These are phyloP conservation scores for Proctacanthus coquilletti DNA, from an alignment of 1,140 invertebrate genomes.

Conservation along the genomic window DNA sequence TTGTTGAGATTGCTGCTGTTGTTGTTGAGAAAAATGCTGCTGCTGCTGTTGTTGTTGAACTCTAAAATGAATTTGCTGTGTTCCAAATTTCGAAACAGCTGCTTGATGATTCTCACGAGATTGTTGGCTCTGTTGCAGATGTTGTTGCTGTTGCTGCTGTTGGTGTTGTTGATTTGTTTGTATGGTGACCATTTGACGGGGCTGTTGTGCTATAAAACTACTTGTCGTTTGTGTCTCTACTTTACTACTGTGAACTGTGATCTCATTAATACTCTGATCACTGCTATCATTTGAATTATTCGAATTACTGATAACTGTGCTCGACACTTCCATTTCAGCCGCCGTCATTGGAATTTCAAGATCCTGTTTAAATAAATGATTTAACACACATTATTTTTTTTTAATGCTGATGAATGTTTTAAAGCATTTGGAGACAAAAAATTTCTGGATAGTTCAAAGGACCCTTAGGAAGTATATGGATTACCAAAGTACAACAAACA, in stretches of 20 bases:
- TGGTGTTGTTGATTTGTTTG: conserved; percentile 14
- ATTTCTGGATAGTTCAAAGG: no score
- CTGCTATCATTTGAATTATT: conserved; percentile 25
- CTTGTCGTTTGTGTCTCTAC: conserved; percentile 7
- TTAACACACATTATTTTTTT: not conserved
- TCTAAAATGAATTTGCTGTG: no score
- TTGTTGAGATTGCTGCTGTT: conserved; percentile 7
- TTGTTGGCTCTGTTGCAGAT: not conserved
- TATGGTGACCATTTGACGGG: conserved; percentile 8
- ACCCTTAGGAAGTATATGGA: no score
- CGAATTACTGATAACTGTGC: conserved; percentile 26
- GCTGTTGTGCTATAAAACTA: conserved; percentile 25
- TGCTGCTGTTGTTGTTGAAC: conserved; percentile 22
- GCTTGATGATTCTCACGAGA: not conserved
- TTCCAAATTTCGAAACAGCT: no score
- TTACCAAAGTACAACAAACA: no score
- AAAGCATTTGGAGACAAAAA: no score
- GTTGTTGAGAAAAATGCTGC: conserved; percentile 5
- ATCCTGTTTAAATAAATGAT: not conserved
- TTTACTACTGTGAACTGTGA: not conserved
- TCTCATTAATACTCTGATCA: conserved; percentile 14
- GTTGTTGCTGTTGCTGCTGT: conserved; percentile 9
- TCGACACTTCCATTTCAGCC: conserved; percentile 28
- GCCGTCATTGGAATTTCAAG: conserved; percentile 25
- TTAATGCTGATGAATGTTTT: no score